phyloP scores from a whole-genome alignment of 2,888 invertebrate genomes.

The Rosalia funebris region DNA sequence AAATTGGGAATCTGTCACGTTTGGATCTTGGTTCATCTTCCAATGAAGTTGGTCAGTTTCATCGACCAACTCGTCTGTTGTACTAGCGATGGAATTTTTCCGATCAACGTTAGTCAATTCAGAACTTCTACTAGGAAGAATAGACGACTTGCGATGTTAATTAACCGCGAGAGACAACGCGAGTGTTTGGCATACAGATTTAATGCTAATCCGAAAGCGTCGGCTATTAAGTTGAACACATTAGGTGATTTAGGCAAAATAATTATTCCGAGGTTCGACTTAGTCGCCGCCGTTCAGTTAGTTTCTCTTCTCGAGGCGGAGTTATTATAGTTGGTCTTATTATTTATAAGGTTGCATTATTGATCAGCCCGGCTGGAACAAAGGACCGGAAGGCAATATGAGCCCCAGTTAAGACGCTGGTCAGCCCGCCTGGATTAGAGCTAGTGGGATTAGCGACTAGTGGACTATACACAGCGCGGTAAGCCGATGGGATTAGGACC shows the following conservation, averaged over 20 bases:
- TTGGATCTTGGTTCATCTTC: too few relatives aligned
- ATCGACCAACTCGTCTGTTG: too few relatives aligned
- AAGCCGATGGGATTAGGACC: slow-evolving; percentile 65
- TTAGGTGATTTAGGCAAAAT: slow-evolving; percentile 6
- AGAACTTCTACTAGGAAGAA: too few relatives aligned
- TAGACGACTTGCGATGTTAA: too few relatives aligned
- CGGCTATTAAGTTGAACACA: slow-evolving; percentile 2
- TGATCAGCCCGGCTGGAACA: slow-evolving; percentile 63
- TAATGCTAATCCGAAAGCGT: too few relatives aligned
- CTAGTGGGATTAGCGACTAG: slow-evolving; percentile 65
- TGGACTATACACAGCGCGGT: slow-evolving; percentile 65
- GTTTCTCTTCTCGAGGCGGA: slow-evolving; percentile 29
- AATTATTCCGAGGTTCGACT: slow-evolving; percentile 16
- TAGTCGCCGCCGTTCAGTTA: slow-evolving; percentile 5
- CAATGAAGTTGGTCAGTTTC: too few relatives aligned
- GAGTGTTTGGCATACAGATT: too few relatives aligned
- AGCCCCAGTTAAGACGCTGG: slow-evolving; percentile 66
- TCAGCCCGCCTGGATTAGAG: slow-evolving; percentile 65
- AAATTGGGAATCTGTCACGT: too few relatives aligned
- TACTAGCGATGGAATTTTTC: too few relatives aligned
- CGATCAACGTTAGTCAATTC: too few relatives aligned
- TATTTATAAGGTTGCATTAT: slow-evolving; percentile 66
- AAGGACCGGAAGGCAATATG: slow-evolving; percentile 65
- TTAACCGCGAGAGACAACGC: too few relatives aligned
- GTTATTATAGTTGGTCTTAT: slow-evolving; percentile 60